These are phyloP conservation scores for Scomberomorus guttatus DNA, from an alignment of 2,797 vertebrate genomes.

Conservation along the genomic window DNA sequence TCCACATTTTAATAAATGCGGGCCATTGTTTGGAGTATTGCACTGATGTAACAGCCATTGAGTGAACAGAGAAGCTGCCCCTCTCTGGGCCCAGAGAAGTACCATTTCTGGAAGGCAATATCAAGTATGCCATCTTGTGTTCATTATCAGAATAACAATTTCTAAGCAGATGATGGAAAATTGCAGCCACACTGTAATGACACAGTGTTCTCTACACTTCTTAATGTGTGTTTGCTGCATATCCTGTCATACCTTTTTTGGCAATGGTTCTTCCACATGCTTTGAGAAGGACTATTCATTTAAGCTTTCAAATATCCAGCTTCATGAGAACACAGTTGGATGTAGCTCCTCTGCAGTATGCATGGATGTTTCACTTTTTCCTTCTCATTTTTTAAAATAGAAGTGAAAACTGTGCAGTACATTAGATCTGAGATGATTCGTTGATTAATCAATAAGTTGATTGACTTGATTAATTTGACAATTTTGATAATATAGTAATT, in stretches of 20 bases:
- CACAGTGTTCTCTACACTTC: conserved; percentile 11
- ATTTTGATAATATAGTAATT: not conserved
- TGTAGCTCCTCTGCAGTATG: no score
- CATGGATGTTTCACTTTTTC: not conserved
- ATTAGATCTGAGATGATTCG: no score
- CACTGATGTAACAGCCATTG: conserved; percentile 55
- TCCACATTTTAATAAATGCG: conserved; percentile 48
- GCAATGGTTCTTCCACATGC: not conserved
- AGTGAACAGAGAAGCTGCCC: conserved; percentile 41
- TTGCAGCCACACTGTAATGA: not conserved
- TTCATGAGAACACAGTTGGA: not conserved
- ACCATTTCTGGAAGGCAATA: conserved; percentile 7
- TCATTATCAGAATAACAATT: conserved; percentile 44
- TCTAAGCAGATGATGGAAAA: conserved; percentile 5
- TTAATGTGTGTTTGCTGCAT: not conserved
- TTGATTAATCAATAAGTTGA: no score
- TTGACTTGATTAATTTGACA: not conserved
- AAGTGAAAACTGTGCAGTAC: not conserved
- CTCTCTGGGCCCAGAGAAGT: conserved; percentile 31
- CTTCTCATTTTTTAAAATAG: not conserved
- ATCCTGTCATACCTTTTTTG: not conserved
- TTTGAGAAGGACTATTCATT: not conserved
- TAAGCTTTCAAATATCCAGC: not conserved
- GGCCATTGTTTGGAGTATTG: conserved; percentile 25
- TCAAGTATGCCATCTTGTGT: conserved; percentile 78